These are phyloP conservation scores for Enteromius afrohamiltoni DNA, from an alignment of 2,797 vertebrate species.

Conservation along the genomic window DNA sequence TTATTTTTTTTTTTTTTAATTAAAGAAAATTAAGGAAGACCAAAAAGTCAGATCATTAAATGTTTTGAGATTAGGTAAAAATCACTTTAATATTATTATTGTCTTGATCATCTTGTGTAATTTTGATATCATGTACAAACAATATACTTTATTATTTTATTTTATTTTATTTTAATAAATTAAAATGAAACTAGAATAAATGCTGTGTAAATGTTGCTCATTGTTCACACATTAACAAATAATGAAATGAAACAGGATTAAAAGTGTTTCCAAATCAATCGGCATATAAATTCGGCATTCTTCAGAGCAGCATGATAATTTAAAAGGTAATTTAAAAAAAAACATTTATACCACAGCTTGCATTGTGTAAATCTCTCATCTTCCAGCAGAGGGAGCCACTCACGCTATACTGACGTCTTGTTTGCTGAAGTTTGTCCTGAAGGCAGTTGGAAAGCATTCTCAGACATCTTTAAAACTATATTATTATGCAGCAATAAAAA, in stretches of 20 bases:
- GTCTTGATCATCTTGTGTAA: neutral
- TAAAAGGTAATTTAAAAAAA: neutral
- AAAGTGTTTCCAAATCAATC: neutral
- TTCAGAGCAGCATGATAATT: neutral
- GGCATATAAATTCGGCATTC: neutral
- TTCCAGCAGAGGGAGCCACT: conserved; percentile 55
- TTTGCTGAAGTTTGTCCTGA: neutral
- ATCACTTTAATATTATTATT: neutral
- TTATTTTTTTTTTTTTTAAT: too few relatives aligned
- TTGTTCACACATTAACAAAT: neutral
- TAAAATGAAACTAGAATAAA: too few relatives aligned
- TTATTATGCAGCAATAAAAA: conserved; percentile 36
- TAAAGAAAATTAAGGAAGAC: neutral
- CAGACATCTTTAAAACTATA: conserved; percentile 13
- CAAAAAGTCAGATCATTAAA: neutral
- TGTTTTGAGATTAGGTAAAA: neutral
- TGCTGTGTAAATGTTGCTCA: neutral
- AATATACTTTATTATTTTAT: neutral
- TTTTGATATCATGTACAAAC: neutral
- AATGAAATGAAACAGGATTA: neutral
- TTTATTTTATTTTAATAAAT: too few relatives aligned
- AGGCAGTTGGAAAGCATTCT: conserved; percentile 31
- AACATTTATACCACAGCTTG: neutral
- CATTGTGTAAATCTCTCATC: neutral
- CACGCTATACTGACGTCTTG: neutral